phyloP scores from a whole-genome alignment of 2,797 vertebrate species.

The Adrianichthys oophorus region DNA sequence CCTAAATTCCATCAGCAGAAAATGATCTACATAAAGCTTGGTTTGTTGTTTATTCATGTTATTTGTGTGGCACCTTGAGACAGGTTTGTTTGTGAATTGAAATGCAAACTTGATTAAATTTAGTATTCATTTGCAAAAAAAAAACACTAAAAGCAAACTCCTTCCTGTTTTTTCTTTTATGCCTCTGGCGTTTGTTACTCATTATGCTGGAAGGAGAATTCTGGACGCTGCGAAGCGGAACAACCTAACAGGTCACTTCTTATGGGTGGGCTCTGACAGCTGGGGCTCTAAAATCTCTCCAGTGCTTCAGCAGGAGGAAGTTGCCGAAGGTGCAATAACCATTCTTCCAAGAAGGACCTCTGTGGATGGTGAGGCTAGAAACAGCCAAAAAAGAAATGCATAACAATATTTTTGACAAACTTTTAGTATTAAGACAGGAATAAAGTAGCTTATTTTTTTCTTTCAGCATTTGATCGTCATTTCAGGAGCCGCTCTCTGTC shows the following conservation, averaged over 20 bases:
- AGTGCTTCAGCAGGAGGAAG: constrained; percentile 90
- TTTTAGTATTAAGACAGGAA: background rate
- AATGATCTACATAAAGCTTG: no score
- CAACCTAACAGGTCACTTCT: constrained; percentile 94
- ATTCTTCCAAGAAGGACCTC: constrained; percentile 95
- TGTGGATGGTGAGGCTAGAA: constrained; percentile 84
- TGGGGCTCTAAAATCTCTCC: constrained; percentile 88
- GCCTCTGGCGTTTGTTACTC: no score
- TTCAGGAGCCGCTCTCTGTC: constrained; percentile 95
- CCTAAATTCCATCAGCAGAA: no score
- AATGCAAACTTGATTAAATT: no score
- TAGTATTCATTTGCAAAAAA: no score
- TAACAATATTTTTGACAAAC: background rate
- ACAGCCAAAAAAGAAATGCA: background rate
- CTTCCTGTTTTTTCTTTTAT: no score
- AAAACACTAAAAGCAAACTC: no score
- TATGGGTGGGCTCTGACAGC: constrained; percentile 85
- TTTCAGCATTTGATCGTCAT: constrained; percentile 91
- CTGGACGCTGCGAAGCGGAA: constrained; percentile 89
- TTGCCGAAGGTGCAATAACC: constrained; percentile 93
- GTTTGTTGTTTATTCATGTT: no score
- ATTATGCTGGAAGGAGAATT: constrained; percentile 78
- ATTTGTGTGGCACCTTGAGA: no score
- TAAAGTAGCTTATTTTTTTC: background rate
- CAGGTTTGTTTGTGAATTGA: no score